phyloP scores from a whole-genome alignment of 2,888 invertebrate genomes.

The Torymus tubicola region DNA sequence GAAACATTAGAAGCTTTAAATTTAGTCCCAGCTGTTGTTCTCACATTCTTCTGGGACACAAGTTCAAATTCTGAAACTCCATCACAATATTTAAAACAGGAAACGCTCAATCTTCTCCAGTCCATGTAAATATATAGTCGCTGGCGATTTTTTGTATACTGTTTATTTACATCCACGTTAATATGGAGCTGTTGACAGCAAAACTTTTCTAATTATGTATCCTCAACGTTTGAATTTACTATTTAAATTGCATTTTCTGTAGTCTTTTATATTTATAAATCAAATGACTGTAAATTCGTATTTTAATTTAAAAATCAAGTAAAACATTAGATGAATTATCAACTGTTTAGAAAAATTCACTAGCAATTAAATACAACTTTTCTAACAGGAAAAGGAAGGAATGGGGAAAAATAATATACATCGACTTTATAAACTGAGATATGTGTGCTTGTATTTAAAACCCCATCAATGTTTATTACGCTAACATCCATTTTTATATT shows the following conservation, averaged over 20 bases:
- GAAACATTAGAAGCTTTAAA: conserved; percentile 87
- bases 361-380: background rate
- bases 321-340: conserved; percentile 5
- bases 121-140: conserved; percentile 53
- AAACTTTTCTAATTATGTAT: conserved; percentile 8
- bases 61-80: conserved; percentile 78
- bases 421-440: conserved; percentile 51
- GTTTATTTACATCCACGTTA: conserved; percentile 19
- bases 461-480: conserved; percentile 41
- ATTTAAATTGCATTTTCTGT: conserved; percentile 23
- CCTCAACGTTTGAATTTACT: conserved; percentile 1
- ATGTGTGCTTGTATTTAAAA: conserved; percentile 56
- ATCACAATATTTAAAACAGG: conserved; percentile 85
- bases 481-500: conserved; percentile 47
- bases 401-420: conserved; percentile 36
- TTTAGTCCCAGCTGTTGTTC: conserved; percentile 89
- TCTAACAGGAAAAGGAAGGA: conserved; percentile 5
- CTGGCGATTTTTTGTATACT: conserved; percentile 46
- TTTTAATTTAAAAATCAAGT: background rate
- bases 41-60: conserved; percentile 85
- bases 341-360: conserved; percentile 14
- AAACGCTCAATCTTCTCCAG: conserved; percentile 78
- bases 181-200: conserved; percentile 41
- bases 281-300: background rate
- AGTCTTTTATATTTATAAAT: background rate